These are phyloP conservation scores for Procambarus clarkii DNA, from an alignment of 1,140 invertebrate species.

Conservation along the genomic window DNA sequence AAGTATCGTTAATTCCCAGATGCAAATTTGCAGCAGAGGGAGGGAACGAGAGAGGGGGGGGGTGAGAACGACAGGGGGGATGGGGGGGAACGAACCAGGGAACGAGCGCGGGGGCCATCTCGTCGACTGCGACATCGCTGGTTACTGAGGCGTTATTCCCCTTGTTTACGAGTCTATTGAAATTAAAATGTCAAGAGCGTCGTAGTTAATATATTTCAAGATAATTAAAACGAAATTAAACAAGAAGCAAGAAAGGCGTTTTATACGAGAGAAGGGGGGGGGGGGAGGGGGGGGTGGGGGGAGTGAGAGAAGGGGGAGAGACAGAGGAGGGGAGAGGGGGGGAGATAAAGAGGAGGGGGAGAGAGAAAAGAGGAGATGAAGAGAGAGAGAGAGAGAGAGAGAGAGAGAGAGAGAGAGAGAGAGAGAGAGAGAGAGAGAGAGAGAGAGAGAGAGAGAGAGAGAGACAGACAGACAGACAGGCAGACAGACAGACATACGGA, in stretches of 20 bases:
- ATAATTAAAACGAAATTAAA: constrained; percentile 48
- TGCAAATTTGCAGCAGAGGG: constrained; percentile 50
- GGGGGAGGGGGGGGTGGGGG: neutral
- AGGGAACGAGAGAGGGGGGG: neutral
- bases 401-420: too few relatives aligned
- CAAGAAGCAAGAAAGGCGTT: constrained; percentile 22
- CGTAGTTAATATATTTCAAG: constrained; percentile 47
- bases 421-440: too few relatives aligned
- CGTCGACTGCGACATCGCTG: constrained; percentile 2
- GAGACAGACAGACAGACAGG: too few relatives aligned
- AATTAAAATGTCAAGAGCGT: constrained; percentile 40
- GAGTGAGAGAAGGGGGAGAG: neutral
- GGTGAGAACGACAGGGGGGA: constrained; percentile 22
- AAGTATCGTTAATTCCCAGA: constrained; percentile 35
- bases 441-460: too few relatives aligned
- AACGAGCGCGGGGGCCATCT: neutral
- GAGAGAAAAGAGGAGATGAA: too few relatives aligned
- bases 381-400: neutral
- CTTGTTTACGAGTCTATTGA: constrained; percentile 36
- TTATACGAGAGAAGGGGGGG: neutral
- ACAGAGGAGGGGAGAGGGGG: neutral
- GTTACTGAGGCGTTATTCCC: constrained; percentile 42
- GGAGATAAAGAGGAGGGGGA: neutral
- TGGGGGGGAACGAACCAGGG: neutral
- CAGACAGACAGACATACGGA: too few relatives aligned